These are phyloP conservation scores for Pangasianodon gigas DNA, from an alignment of 2,113 vertebrate species.

Conservation along the genomic window DNA sequence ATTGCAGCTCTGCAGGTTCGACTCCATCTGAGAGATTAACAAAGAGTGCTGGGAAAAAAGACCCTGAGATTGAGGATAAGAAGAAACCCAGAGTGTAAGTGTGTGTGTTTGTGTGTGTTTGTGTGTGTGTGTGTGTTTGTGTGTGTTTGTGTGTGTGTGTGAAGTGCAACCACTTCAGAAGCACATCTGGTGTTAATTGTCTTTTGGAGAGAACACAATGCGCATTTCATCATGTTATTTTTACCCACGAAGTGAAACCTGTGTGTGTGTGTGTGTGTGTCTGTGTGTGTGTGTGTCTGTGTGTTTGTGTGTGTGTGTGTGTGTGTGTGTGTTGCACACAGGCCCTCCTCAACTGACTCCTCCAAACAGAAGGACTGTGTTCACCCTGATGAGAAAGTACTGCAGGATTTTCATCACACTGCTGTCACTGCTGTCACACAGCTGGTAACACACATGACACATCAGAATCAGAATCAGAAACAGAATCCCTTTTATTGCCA, in stretches of 20 bases:
- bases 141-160: background rate
- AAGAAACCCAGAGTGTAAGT: conserved; percentile 59
- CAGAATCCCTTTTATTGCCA: too few species aligned
- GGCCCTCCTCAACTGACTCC: conserved; percentile 58
- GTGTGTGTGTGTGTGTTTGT: background rate
- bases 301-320: conserved; percentile 27
- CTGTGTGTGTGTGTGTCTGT: background rate
- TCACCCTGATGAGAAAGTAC: conserved; percentile 68
- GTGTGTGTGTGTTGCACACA: conserved; percentile 60
- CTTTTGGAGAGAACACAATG: background rate
- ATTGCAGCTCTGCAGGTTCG: conserved; percentile 29
- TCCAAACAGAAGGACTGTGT: conserved; percentile 57
- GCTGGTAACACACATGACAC: conserved; percentile 71
- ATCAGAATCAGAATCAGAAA: too few species aligned
- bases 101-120: background rate
- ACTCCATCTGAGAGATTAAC: conserved; percentile 22
- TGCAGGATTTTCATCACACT: conserved; percentile 71
- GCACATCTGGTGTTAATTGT: too few species aligned
- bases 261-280: conserved; percentile 26
- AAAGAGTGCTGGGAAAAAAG: conserved; percentile 42
- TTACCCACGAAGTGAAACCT: too few species aligned
- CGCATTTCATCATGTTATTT: background rate
- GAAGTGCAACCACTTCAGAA: background rate
- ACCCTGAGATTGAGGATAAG: conserved; percentile 42
- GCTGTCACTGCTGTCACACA: conserved; percentile 70